Conservation (phyloP, 2,113 vertebrate species). For the Forbesichthys papilliferus region DNA sequence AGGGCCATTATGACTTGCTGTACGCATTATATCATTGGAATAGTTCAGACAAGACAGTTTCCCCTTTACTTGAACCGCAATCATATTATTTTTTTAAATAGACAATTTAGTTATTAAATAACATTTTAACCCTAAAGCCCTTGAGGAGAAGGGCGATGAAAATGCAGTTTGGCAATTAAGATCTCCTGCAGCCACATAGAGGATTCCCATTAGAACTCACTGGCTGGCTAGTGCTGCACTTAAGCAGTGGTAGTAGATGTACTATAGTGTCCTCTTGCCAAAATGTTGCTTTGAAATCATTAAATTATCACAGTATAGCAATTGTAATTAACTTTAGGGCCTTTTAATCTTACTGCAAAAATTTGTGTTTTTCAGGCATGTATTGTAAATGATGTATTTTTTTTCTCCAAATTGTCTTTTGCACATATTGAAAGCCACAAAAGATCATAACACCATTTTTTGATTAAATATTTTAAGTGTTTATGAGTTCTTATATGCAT, state of each 20-base stretch:
- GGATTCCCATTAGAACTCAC: slow-evolving; percentile 21
- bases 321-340: slow-evolving; percentile 44
- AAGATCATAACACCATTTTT: slow-evolving; percentile 26
- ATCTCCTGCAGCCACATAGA: too few species aligned
- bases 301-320: slow-evolving; percentile 30
- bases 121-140: slow-evolving; percentile 12
- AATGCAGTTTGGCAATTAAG: too few species aligned
- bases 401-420: slow-evolving; percentile 17
- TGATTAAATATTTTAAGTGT: slow-evolving; percentile 11
- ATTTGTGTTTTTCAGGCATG: slow-evolving; percentile 48
- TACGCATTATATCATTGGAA: slow-evolving; percentile 60
- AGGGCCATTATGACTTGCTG: slow-evolving; percentile 54
- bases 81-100: slow-evolving; percentile 15
- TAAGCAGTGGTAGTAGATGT: slow-evolving; percentile 35
- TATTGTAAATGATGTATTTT: slow-evolving; percentile 14
- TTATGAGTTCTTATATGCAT: slow-evolving; percentile 47
- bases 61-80: slow-evolving; percentile 35
- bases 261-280: slow-evolving; percentile 20
- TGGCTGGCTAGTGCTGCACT: slow-evolving; percentile 31
- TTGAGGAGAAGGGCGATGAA: neutral
- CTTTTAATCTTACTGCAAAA: slow-evolving; percentile 46
- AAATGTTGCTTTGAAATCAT: slow-evolving; percentile 34
- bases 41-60: slow-evolving; percentile 52
- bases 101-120: slow-evolving; percentile 25
- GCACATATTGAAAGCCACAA: slow-evolving; percentile 8